A percentile compares a stretch with the other conserved stretches of the same genome.
phyloP scores from a whole-genome alignment of 2,797 vertebrate species.

The Periparus ater region DNA sequence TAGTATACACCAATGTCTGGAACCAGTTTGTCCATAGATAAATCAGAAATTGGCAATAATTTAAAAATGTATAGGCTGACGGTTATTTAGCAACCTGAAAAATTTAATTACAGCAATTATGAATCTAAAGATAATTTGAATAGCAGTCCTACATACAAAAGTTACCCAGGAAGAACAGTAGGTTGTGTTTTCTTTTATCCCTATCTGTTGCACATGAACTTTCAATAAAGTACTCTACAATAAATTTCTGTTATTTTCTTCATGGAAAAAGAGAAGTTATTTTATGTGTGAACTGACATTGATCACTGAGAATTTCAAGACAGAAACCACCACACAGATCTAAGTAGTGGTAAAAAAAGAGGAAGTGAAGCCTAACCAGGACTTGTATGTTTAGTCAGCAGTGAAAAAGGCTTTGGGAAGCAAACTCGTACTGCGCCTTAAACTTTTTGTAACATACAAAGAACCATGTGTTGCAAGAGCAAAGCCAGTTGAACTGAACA shows the following conservation, averaged over 20 bases:
- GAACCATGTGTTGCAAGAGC: not conserved
- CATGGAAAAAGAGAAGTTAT: not conserved
- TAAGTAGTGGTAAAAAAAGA: constrained; percentile 11
- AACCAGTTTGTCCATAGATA: not conserved
- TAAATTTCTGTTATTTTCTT: not conserved
- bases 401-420: not conserved
- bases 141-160: not conserved
- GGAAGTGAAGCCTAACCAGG: not conserved
- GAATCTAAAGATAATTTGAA: not conserved
- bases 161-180: not conserved
- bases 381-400: not conserved
- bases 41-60: not conserved
- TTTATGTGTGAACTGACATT: not conserved
- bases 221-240: not conserved
- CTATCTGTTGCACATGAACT: not conserved
- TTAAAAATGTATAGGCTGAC: not conserved
- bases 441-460: not conserved
- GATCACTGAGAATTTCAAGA: not conserved
- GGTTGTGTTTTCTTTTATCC: not conserved
- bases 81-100: not conserved
- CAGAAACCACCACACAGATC: not conserved
- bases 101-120: not conserved
- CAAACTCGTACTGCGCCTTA: not conserved
- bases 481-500: not conserved
- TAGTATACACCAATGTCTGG: not conserved